Base-by-base conservation (phyloP, 2,113 vertebrate genomes). In the Python bivittatus region DNA sequence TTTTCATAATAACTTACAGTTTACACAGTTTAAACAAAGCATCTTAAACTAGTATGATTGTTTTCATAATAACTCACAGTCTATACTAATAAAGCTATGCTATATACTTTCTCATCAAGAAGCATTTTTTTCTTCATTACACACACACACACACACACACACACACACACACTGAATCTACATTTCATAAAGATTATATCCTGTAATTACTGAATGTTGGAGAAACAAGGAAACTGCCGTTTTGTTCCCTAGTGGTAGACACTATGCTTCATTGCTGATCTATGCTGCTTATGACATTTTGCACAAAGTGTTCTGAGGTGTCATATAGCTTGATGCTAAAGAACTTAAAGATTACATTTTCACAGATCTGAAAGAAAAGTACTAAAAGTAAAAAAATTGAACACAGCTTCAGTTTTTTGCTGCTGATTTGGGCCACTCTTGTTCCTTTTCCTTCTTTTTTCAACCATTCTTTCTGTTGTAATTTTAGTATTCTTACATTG, bases 81-180 rank as follows among this genome's bases (percentile, higher is more conserved):
- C 86, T 93, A 85, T 56, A 72, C 68, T 88, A 91, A 88, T 91
- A 93, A 91, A 93, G 44, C 57, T 84, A 57, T 91, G 88, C 60
- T 60, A 56, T 17, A 90, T 54, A 61, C 57, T 61, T 61, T 57
- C 84, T 1, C 61, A 56, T 92, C 0, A 3, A 86, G 48, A 89
- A 85, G 48, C 57, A 89, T 92, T 60, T 88, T 27, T 57, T 20
- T 89, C 85, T 93, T 33, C 42, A 48, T 48, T 10, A 91, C 52
- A 0, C 0, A 8, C 13, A 11, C 25, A 0, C 0, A 6, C 12
- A 91, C 52, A 0, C 0, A 8, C 13, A 11, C 25, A 0, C 0
- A 6, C 25, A 20, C 9, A 38, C 57, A 42, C 0, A 10, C 91
- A 92, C 0, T 93, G 6, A 88, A 23, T n/a, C 52, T 15, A 89